Base-by-base conservation (phyloP, 2,797 vertebrate species). In the Hapalemur alaotrensis region DNA sequence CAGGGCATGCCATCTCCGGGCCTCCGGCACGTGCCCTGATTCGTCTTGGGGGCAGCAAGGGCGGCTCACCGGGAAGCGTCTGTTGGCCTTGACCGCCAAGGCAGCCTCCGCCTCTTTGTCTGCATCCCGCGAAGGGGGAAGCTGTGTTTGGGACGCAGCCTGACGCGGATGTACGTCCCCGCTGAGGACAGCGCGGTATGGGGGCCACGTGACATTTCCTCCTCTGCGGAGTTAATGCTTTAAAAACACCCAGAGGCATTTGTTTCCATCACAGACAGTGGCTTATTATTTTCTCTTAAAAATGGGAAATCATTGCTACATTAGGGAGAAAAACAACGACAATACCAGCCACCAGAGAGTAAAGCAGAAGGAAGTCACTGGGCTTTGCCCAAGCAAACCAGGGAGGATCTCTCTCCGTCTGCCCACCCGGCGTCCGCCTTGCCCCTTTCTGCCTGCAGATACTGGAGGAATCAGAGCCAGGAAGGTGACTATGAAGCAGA, bases 1-100 rank as follows among this genome's bases (percentile, higher is more conserved):
- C 82, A 95, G 96, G 96, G 90, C 95, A 96, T 97, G 96, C 97
- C 94, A 78, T 97, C 93, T 93, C 95, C 89, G 96, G 92, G 91
- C 57, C 86, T 89, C 67, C 48, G 92, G 93, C 92, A 17, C 18
- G 4, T 0, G 35, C 95, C 97, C 96, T 97, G 95, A 97, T 96
- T 96, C 96, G 85, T 95, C 94, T 75, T 54, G 10, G 48, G 73
- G 81, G 93, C 92, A 87, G 73, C 94, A 96, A 95, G 96, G 93
- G 91, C 96, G 0, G 91, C 43, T 59, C 69, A 65, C 95, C 93
- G 88, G 25, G 82, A 87, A 73, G 52, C 76, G 0, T 93, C 76
- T 3, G 5, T 9, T 3, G 43, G 35, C 54, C 52, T 73, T 23
- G 3, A 17, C 70, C 50, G 78, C 20, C 35, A 94, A 96, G 91